Percentiles rank a stretch among this genome's conserved stretches.
Conservation (phyloP, 2,113 vertebrate species). For the Oriolus oriolus region DNA sequence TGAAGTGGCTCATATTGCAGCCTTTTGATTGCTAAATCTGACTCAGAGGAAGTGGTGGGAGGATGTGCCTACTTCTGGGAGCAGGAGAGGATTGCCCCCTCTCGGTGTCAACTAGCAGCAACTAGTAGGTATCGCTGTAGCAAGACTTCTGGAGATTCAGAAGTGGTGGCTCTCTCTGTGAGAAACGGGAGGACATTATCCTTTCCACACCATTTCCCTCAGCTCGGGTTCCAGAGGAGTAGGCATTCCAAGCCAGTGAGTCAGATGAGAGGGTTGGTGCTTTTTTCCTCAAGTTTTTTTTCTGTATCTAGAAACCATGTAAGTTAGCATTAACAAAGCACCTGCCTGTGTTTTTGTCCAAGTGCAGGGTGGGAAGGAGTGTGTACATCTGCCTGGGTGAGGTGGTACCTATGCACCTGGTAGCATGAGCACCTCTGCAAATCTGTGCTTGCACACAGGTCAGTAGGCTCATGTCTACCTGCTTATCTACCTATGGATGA, state of each 20-base stretch:
- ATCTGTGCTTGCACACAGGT: background rate
- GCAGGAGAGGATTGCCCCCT: background rate
- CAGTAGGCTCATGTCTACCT: background rate
- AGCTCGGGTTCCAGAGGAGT: background rate
- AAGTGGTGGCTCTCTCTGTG: background rate
- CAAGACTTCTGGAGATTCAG: background rate
- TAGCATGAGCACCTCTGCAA: background rate
- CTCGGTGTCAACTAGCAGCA: background rate
- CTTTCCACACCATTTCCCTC: background rate
- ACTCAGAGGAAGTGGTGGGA: background rate
- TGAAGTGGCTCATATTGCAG: constrained; percentile 42
- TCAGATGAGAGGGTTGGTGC: constrained; percentile 1
- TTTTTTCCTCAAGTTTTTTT: background rate
- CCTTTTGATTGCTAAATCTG: background rate
- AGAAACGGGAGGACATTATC: background rate
- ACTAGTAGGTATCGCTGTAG: background rate
- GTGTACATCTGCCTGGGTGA: background rate
- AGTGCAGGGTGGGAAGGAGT: background rate
- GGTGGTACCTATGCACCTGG: background rate
- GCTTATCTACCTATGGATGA: background rate
- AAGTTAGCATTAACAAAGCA: constrained; percentile 42
- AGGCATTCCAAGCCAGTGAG: background rate
- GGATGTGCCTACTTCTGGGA: background rate
- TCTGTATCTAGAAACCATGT: background rate
- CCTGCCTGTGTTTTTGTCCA: background rate